Evolutionary conservation across 1,140 invertebrate species (phyloP).

Genomic region (Camponotus floridanus): DNA sequence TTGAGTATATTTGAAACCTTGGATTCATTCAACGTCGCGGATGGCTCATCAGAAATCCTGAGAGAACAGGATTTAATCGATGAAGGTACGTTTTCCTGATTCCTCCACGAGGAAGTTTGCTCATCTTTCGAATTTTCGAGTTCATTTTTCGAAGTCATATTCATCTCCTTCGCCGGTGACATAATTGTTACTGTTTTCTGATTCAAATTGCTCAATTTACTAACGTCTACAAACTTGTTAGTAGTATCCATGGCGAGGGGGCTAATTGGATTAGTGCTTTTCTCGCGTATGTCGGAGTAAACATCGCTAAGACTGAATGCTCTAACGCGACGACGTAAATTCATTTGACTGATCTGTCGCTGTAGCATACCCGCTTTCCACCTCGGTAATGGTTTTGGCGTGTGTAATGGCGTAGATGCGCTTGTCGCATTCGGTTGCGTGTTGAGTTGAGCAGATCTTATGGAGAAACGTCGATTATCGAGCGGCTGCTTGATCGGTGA

Average conservation of each 20-base stretch:
- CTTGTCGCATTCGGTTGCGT: background rate
- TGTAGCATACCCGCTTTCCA: slow-evolving; percentile 84
- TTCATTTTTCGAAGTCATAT: background rate
- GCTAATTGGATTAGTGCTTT: slow-evolving; percentile 69
- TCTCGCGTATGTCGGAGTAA: slow-evolving; percentile 71
- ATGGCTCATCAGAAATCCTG: background rate
- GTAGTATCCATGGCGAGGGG: slow-evolving; percentile 76
- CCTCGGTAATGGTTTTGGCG: slow-evolving; percentile 75
- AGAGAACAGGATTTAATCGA: background rate
- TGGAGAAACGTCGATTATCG: slow-evolving; percentile 75
- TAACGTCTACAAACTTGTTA: background rate
- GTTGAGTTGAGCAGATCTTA: slow-evolving; percentile 74
- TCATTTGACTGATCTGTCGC: slow-evolving; percentile 81
- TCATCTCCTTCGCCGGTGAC: slow-evolving; percentile 69
- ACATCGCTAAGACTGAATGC: slow-evolving; percentile 84
- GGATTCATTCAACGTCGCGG: background rate
- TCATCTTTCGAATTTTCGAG: background rate
- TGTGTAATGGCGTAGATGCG: background rate
- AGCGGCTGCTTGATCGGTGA: slow-evolving; percentile 72
- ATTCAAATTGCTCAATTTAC: slow-evolving; percentile 43
- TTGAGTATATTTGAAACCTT: background rate
- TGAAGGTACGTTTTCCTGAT: background rate
- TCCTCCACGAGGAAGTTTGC: background rate
- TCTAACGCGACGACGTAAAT: slow-evolving; percentile 78
- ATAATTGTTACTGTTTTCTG: slow-evolving; percentile 83